Percentiles rank a stretch among this genome's conserved stretches.
Conservation (phyloP, 2,888 invertebrate species). For the Eupithecia subumbrata region DNA sequence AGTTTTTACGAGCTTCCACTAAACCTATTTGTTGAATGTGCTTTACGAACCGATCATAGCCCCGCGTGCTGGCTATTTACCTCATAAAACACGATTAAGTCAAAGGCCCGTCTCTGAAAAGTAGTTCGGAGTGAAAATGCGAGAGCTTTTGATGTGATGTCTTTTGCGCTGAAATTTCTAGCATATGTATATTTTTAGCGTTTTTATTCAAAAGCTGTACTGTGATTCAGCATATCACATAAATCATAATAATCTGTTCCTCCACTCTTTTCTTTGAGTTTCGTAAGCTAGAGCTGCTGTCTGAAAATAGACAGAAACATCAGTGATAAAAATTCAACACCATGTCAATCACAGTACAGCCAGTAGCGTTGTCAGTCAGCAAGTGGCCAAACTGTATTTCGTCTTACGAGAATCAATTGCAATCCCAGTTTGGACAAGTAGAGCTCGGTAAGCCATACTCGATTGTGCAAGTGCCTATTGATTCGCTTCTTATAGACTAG, state of each 20-base stretch:
- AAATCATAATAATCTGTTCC: conserved; percentile 7
- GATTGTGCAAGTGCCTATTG: conserved; percentile 51
- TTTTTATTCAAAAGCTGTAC: not conserved
- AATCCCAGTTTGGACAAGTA: conserved; percentile 70
- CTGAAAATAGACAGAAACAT: conserved; percentile 17
- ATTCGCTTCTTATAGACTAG: not conserved
- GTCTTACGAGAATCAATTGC: conserved; percentile 74
- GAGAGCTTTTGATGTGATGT: not conserved
- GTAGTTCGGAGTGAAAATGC: not conserved
- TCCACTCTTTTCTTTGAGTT: conserved; percentile 10
- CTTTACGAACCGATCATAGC: conserved; percentile 29
- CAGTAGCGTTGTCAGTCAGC: conserved; percentile 46
- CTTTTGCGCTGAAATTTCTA: not conserved
- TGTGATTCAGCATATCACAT: not conserved
- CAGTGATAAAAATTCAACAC: conserved; percentile 27
- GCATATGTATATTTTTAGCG: not conserved
- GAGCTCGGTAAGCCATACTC: conserved; percentile 60
- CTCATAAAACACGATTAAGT: conserved; percentile 22
- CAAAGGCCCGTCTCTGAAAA: conserved; percentile 6
- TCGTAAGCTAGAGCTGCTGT: conserved; percentile 1
- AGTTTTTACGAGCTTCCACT: conserved; percentile 40
- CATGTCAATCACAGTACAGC: conserved; percentile 34
- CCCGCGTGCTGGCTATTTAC: conserved; percentile 28
- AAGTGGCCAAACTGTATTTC: conserved; percentile 62
- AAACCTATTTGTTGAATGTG: conserved; percentile 41